Conservation (phyloP, 2,113 vertebrate genomes). For the Pseudorhombus dupliciocellatus region DNA sequence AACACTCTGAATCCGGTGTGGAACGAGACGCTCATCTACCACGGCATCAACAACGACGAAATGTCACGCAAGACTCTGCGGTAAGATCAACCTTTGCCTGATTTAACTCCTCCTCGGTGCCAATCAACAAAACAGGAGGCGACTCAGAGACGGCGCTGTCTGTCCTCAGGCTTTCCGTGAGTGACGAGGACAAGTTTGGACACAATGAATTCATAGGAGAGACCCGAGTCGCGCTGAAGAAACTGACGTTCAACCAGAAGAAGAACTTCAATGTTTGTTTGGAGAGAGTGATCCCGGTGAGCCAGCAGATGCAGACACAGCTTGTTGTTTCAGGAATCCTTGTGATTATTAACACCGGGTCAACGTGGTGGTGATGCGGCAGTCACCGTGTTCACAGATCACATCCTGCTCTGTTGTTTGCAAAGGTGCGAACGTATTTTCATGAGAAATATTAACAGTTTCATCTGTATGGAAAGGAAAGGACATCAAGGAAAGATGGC, state of each 20-base stretch:
- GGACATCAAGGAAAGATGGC: too few relatives aligned
- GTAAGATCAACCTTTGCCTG: conserved; percentile 51
- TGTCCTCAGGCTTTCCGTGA: conserved; percentile 88
- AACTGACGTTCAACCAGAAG: conserved; percentile 90
- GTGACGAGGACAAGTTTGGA: conserved; percentile 96
- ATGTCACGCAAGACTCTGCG: conserved; percentile 94
- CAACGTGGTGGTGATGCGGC: too few relatives aligned
- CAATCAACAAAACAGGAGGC: not conserved
- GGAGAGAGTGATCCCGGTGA: conserved; percentile 90
- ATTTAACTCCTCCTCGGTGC: too few relatives aligned
- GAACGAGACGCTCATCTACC: conserved; percentile 93
- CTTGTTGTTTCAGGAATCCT: too few relatives aligned
- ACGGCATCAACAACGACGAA: conserved; percentile 93
- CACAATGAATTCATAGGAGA: conserved; percentile 98
- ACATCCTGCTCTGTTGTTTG: too few relatives aligned
- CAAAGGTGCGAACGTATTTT: too few relatives aligned
- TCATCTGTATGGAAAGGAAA: too few relatives aligned
- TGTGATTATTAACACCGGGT: too few relatives aligned
- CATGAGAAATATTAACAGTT: too few relatives aligned
- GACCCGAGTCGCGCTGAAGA: conserved; percentile 93
- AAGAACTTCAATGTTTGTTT: conserved; percentile 95
- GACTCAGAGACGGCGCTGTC: not conserved
- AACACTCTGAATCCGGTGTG: conserved; percentile 92
- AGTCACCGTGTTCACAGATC: too few relatives aligned
- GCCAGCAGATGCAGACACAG: not conserved